Evolutionary conservation across 2,888 invertebrate genomes (phyloP), one percentile per base, ranked within the genome.

Genomic region (Cylindroiulus punctatus): DNA sequence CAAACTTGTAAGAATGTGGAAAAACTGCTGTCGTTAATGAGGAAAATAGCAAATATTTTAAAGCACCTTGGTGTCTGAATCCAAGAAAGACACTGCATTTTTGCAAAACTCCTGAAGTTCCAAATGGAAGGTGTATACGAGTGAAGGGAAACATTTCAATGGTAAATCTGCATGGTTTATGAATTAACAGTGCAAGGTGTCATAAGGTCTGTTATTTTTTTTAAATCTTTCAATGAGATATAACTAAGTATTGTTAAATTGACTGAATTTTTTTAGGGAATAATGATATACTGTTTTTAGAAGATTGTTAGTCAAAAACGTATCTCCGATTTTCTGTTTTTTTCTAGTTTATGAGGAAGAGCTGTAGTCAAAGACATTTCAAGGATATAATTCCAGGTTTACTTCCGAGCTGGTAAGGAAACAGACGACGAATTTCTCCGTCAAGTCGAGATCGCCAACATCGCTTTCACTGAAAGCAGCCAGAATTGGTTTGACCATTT

Each of bases 341-440:
- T n/a, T n/a, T n/a, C n/a, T n/a, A n/a, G n/a, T n/a, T n/a, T n/a
- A n/a, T n/a, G n/a, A n/a, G n/a, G n/a, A n/a, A n/a, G n/a, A n/a
- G n/a, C n/a, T n/a, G n/a, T n/a, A n/a, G n/a, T 36, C 36, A 36
- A 36, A 36, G 36, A 30, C 26, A 47, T 30, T 32, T 17, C 65
- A 85, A 40, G 81, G 85, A 85, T 85, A 85, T 85, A 85, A 85
- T 85, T 85, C 85, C 12, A 85, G 26, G 52, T 85, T 57, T 2
- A 85, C 85, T 19, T 47, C 57, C 0, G 85, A 85, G 40, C 85
- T 85, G 12, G 81, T 85, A 4, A 85, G 57, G 12, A 85, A 81
- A n/a, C 85, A 85, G 76, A 85, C 81, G 36, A 85, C 42, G 26
- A 85, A 85, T 36, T 85, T 40, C 19, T 44, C 42, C 0, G 26